Base-by-base conservation (phyloP, 2,797 vertebrate species). In the Gadopsis bispinosus region DNA sequence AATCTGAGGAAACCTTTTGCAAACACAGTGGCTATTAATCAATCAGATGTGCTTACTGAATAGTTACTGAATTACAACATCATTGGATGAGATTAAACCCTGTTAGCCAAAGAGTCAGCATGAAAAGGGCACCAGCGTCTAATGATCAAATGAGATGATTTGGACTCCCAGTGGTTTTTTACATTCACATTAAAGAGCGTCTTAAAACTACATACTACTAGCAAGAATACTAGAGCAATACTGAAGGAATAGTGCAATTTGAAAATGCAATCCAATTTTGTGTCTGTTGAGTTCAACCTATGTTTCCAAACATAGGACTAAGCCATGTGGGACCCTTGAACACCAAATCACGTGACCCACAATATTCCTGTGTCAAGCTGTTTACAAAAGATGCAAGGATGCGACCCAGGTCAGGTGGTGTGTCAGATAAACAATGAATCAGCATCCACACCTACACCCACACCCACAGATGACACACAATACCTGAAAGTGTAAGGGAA, bases 1-100 rank as follows among this genome's bases (percentile, higher is more conserved):
- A 45, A 64, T 69, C 29, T 66, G 51, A 51, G 47, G 54, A 80
- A 41, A 70, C 17, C 12, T 61, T 68, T 33, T 19, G 22, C 26
- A 62, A 13, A 11, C 26, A 31, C 22, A 22, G 26, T 12, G 17
- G 22, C 50, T 58, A 6, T 54, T 35, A 50, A 50, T 62, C 19
- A 60, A 35, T 73, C 43, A 45, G 37, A 63, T 63, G 35, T 59
- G 22, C 43, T 53, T 31, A 48, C 29, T 66, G 37, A 41, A 50
- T 31, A 59, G n/a, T 53, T 47, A 53, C n/a, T 64, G 12, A 43
- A 77, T 66, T 48, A 72, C 11, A 50, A 43, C 35, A 51, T 43
- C 12, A 71, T 3, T 72, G 50, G 33, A 17, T 35, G 9, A 68
- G 26, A 71, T 62, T 53, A 62, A 64, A 19, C 10, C 22, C 5